Evolutionary conservation across 2,888 invertebrate genomes (phyloP).

Genomic region (Ectropis crepuscularia): DNA sequence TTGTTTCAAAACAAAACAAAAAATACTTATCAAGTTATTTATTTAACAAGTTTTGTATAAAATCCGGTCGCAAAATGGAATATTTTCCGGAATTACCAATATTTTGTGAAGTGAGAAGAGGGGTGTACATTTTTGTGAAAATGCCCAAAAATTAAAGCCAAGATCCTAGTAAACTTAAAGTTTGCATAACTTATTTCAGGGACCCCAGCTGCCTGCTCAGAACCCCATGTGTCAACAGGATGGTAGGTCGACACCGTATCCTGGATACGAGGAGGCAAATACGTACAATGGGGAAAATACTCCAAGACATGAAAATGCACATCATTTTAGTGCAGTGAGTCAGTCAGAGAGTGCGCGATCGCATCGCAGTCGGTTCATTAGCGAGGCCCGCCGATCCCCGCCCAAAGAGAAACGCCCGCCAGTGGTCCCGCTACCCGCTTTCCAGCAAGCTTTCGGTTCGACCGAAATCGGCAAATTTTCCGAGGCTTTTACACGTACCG

Average conservation of each 20-base stretch:
- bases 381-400: conserved; percentile 61
- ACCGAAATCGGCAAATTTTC: conserved; percentile 94
- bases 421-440: conserved; percentile 89
- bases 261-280: conserved; percentile 64
- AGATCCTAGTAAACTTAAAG: neutral
- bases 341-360: conserved; percentile 51
- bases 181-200: conserved; percentile 56
- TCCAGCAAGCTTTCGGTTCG: conserved; percentile 94
- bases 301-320: conserved; percentile 53
- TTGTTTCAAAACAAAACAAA: too few species aligned
- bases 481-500: conserved; percentile 87
- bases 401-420: conserved; percentile 72
- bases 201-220: conserved; percentile 59
- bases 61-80: too few species aligned
- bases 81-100: too few species aligned
- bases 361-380: conserved; percentile 53
- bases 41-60: too few species aligned
- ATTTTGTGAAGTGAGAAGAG: too few species aligned
- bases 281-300: conserved; percentile 58
- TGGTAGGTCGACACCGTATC: conserved; percentile 70
- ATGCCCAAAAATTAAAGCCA: neutral
- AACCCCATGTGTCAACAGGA: conserved; percentile 67
- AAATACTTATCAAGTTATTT: too few species aligned
- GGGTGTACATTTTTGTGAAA: too few species aligned
- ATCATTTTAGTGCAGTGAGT: conserved; percentile 54